These are phyloP conservation scores for Botrylloides violaceus DNA, from an alignment of 23 tunicate genomes.

Conservation along the genomic window DNA sequence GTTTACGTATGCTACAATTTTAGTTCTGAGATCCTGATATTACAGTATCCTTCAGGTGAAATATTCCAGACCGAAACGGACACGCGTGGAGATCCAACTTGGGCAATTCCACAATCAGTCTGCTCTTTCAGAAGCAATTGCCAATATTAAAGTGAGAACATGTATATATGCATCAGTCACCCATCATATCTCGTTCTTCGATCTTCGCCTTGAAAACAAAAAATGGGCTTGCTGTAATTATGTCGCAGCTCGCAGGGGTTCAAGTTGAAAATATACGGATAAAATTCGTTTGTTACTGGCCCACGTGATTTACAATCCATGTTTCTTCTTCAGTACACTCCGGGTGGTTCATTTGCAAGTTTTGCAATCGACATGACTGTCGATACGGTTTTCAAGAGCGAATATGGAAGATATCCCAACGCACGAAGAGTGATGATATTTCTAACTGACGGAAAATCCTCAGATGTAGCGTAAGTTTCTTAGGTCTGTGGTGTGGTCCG, in stretches of 20 bases:
- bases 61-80: not conserved
- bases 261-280: too few species aligned
- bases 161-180: not conserved
- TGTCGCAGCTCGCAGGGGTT: too few species aligned
- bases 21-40: too few species aligned
- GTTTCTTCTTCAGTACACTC: slow-evolving; percentile 9
- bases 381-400: slow-evolving; percentile 8
- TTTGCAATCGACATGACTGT: slow-evolving; percentile 15
- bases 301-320: not conserved
- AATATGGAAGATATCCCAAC: slow-evolving; percentile 1
- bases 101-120: slow-evolving; percentile 3
- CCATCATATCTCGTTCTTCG: too few species aligned
- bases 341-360: slow-evolving; percentile 18
- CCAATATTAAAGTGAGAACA: slow-evolving; percentile 1
- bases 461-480: slow-evolving; percentile 20
- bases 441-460: slow-evolving; percentile 23
- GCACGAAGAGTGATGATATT: slow-evolving; percentile 13
- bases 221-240: too few species aligned
- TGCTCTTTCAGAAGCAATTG: not conserved
- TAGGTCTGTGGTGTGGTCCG: too few species aligned
- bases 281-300: too few species aligned
- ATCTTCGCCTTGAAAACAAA: too few species aligned
- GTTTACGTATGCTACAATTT: too few species aligned
- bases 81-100: slow-evolving; percentile 17
- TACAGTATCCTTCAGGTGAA: slow-evolving; percentile 18